phyloP scores from a whole-genome alignment of 2,113 vertebrate species.

The Eolophus roseicapilla region DNA sequence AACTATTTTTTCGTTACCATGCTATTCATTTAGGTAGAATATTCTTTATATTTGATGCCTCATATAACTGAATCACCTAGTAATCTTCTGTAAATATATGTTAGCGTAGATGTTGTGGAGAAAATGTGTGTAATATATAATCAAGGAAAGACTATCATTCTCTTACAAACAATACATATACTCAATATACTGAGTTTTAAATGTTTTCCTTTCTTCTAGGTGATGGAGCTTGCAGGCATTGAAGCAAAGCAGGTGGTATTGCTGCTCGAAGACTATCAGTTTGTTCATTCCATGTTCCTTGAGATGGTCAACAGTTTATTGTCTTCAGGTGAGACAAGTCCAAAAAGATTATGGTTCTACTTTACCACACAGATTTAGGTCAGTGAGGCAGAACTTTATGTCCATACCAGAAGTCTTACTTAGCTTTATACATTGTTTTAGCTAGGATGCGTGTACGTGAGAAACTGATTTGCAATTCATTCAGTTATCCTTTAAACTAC shows the following conservation, averaged over 20 bases:
- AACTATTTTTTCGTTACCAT: neutral
- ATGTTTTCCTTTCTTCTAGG: constrained; percentile 69
- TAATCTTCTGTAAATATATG: neutral
- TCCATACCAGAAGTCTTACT: neutral
- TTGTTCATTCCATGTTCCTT: constrained; percentile 87
- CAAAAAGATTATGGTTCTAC: neutral
- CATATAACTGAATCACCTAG: neutral
- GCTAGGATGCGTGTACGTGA: neutral
- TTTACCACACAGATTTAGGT: neutral
- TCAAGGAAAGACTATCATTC: neutral
- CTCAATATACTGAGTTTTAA: neutral
- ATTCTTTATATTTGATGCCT: neutral
- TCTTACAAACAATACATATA: neutral
- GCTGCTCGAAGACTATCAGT: constrained; percentile 93
- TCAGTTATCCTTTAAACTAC: neutral
- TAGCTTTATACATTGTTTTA: neutral
- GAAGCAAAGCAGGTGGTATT: constrained; percentile 92
- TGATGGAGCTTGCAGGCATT: constrained; percentile 89
- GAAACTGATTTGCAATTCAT: neutral
- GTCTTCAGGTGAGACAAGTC: constrained; percentile 87
- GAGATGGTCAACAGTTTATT: constrained; percentile 98
- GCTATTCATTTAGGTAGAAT: neutral
- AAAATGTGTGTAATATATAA: neutral
- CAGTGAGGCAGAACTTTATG: neutral
- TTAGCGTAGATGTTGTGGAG: neutral